These are phyloP conservation scores for Actinernus sp. DNA, from an alignment of 92 coral and sea anemone species.

Conservation along the genomic window DNA sequence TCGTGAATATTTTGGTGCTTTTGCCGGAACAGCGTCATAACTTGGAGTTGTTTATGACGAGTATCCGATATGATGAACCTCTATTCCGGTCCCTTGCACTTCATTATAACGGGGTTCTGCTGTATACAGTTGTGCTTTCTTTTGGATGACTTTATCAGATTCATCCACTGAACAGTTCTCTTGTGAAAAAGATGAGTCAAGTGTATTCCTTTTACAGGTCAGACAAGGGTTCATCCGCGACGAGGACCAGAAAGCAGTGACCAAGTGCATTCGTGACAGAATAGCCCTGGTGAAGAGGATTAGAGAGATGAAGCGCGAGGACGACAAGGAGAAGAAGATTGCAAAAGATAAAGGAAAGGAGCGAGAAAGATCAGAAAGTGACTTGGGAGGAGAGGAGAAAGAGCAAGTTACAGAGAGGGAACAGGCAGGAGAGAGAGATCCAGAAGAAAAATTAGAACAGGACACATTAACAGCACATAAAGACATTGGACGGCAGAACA, in stretches of 20 bases:
- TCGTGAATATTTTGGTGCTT: too few relatives aligned
- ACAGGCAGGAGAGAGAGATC: constrained; percentile 49
- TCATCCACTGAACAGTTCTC: too few relatives aligned
- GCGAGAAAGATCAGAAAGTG: constrained; percentile 5
- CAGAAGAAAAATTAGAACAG: constrained; percentile 33
- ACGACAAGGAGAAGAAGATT: constrained; percentile 67
- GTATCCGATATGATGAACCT: too few relatives aligned
- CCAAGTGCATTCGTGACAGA: constrained; percentile 90
- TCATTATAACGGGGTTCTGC: too few relatives aligned
- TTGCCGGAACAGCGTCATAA: too few relatives aligned
- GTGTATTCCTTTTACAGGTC: constrained; percentile 48
- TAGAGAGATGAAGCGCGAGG: constrained; percentile 75
- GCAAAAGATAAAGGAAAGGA: constrained; percentile 38
- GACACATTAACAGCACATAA: constrained; percentile 19
- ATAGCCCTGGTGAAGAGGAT: constrained; percentile 74
- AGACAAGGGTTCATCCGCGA: constrained; percentile 90
- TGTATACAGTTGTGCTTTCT: too few relatives aligned
- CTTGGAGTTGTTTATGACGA: too few relatives aligned
- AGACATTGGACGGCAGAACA: constrained; percentile 52
- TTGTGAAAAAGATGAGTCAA: too few relatives aligned
- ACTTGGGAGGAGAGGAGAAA: constrained; percentile 9
- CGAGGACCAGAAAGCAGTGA: constrained; percentile 85
- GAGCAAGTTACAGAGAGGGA: constrained; percentile 64
- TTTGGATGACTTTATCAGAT: too few relatives aligned
- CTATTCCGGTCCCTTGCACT: too few relatives aligned